A percentile compares a stretch with the other conserved stretches of the same genome.
Conservation (phyloP, 2,113 vertebrate species). For the Megalops atlanticus region DNA sequence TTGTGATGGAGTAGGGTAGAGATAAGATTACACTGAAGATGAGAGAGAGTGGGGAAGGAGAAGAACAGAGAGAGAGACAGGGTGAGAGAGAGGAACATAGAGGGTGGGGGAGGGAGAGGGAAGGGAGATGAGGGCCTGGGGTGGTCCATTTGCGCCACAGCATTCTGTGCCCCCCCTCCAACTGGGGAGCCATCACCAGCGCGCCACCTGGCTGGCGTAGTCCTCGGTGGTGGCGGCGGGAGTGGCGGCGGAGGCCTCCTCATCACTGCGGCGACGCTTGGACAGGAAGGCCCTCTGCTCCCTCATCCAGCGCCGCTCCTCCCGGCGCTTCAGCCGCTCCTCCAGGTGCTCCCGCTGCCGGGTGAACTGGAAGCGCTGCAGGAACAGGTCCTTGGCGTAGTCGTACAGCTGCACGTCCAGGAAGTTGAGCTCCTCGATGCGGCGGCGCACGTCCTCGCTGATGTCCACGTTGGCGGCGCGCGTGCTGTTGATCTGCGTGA, state of each 20-base stretch:
- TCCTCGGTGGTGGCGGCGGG: constrained; percentile 85
- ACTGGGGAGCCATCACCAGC: constrained; percentile 77
- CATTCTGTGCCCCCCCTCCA: not conserved
- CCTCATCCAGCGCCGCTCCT: constrained; percentile 80
- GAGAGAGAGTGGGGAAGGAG: not conserved
- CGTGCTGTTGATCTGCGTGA: constrained; percentile 95
- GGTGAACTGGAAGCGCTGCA: constrained; percentile 91
- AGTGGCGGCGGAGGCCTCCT: constrained; percentile 48
- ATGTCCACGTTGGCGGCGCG: constrained; percentile 94
- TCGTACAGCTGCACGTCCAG: constrained; percentile 93
- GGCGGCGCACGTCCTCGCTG: constrained; percentile 75
- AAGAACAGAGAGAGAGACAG: not conserved
- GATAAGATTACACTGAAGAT: constrained; percentile 6
- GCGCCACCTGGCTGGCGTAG: constrained; percentile 92
- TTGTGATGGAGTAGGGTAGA: not conserved
- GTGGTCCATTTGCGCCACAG: not conserved
- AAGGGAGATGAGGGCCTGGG: not conserved
- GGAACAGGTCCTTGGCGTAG: constrained; percentile 91
- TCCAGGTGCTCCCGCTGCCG: constrained; percentile 82
- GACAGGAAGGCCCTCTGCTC: constrained; percentile 76
- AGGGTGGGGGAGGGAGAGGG: too few species aligned
- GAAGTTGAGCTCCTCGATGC: constrained; percentile 89
- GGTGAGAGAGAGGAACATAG: not conserved
- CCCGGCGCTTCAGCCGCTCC: constrained; percentile 80
- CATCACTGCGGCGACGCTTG: constrained; percentile 58